Evolutionary conservation across 2,797 vertebrate genomes (phyloP).

Genomic region (Ptychobarbus kaznakovi): DNA sequence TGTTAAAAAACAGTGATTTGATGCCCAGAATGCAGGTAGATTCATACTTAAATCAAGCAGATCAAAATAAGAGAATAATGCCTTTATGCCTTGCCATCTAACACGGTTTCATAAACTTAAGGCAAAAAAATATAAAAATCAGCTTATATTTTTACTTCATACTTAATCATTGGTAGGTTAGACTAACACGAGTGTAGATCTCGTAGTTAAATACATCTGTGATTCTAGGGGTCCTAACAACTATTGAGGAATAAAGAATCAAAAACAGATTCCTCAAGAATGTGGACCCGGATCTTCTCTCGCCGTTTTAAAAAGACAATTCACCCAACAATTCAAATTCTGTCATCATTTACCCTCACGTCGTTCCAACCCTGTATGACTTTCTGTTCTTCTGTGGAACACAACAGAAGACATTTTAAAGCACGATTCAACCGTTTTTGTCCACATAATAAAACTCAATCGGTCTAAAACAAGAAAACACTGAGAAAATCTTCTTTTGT

Average conservation of each 20-base stretch:
- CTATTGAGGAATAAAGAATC: neutral
- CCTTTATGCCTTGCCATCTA: neutral
- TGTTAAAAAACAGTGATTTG: neutral
- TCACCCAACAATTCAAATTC: neutral
- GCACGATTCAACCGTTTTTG: neutral
- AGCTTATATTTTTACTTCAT: slow-evolving; percentile 6
- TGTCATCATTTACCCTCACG: too few relatives aligned
- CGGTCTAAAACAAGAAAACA: neutral
- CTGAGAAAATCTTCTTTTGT: neutral
- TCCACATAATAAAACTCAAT: neutral
- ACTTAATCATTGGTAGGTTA: neutral
- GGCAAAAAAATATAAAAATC: too few relatives aligned
- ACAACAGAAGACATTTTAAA: neutral
- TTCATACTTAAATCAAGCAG: neutral
- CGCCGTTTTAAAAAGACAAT: neutral
- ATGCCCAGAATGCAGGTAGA: neutral
- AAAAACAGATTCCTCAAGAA: neutral
- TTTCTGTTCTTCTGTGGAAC: neutral
- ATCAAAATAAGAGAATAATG: neutral
- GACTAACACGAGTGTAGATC: neutral
- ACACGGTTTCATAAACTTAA: neutral
- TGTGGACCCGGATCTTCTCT: neutral
- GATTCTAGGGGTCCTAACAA: neutral
- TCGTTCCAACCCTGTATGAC: neutral
- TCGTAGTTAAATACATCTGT: neutral